Percentiles rank a stretch among this genome's conserved stretches.
phyloP scores from a whole-genome alignment of 2,797 vertebrate genomes.

The Triplophysa bombifrons region DNA sequence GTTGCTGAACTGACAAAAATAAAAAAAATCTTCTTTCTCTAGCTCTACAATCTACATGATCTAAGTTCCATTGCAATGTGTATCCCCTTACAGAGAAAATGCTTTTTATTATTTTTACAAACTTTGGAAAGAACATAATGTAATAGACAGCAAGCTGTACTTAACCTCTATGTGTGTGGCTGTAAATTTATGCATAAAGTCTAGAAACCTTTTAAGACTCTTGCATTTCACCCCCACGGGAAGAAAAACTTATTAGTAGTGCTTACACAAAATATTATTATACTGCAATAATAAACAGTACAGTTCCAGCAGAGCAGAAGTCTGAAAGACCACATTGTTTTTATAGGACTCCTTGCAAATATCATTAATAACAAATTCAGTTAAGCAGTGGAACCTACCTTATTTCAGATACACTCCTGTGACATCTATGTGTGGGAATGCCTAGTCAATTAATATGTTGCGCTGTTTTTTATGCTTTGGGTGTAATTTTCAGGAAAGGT shows the following conservation, averaged over 20 bases:
- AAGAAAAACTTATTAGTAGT: constrained; percentile 69
- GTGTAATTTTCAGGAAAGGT: too few species aligned
- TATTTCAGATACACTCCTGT: constrained; percentile 1
- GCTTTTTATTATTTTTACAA: background rate
- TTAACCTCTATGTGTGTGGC: constrained; percentile 23
- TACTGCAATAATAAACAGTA: constrained; percentile 69
- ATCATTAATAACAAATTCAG: constrained; percentile 62
- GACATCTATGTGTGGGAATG: background rate
- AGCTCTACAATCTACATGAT: too few species aligned
- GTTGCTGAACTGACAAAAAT: background rate
- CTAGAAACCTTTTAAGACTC: constrained; percentile 64
- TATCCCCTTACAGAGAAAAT: background rate
- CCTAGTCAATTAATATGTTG: background rate
- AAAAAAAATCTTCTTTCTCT: background rate
- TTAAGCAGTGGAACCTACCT: constrained; percentile 59
- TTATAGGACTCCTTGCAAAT: constrained; percentile 59
- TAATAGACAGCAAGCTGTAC: constrained; percentile 18
- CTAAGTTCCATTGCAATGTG: background rate
- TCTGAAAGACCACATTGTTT: constrained; percentile 64
- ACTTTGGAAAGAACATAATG: background rate
- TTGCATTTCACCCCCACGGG: constrained; percentile 59
- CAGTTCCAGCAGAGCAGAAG: constrained; percentile 55
- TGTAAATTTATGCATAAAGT: constrained; percentile 51
- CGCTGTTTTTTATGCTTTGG: background rate
- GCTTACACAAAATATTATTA: constrained; percentile 56